phyloP scores from a whole-genome alignment of 2,113 vertebrate species.

The Zapornia atra region DNA sequence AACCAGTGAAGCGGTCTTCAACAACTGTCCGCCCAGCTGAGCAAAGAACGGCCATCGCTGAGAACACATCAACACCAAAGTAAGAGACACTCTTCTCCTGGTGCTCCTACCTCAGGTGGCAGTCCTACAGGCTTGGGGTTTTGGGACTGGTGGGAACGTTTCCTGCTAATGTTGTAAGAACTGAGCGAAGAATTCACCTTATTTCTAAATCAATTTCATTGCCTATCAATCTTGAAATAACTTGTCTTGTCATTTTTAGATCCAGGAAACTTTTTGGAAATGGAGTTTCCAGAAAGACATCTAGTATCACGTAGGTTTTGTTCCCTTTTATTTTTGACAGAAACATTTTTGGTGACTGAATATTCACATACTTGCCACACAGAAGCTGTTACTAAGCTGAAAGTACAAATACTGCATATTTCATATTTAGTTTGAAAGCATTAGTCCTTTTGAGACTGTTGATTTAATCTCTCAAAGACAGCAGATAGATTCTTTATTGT shows the following conservation, averaged over 20 bases:
- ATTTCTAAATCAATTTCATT: neutral
- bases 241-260: slow-evolving; percentile 46
- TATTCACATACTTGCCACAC: neutral
- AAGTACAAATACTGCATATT: neutral
- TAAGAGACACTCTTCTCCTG: slow-evolving; percentile 40
- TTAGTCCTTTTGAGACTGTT: neutral
- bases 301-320: slow-evolving; percentile 73
- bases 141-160: neutral
- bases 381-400: neutral
- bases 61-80: slow-evolving; percentile 79
- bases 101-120: neutral
- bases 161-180: neutral
- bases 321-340: neutral
- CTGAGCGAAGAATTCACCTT: neutral
- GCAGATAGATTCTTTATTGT: neutral
- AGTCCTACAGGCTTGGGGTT: neutral
- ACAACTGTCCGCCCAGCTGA: slow-evolving; percentile 66
- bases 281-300: slow-evolving; percentile 43
- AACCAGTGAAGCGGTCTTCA: slow-evolving; percentile 63
- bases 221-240: neutral
- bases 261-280: slow-evolving; percentile 57
- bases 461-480: neutral
- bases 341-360: neutral
- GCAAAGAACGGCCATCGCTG: slow-evolving; percentile 50
- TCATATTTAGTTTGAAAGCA: neutral